Evolutionary conservation across 2,888 invertebrate genomes (phyloP).

Genomic region (Lottia gigantea): DNA sequence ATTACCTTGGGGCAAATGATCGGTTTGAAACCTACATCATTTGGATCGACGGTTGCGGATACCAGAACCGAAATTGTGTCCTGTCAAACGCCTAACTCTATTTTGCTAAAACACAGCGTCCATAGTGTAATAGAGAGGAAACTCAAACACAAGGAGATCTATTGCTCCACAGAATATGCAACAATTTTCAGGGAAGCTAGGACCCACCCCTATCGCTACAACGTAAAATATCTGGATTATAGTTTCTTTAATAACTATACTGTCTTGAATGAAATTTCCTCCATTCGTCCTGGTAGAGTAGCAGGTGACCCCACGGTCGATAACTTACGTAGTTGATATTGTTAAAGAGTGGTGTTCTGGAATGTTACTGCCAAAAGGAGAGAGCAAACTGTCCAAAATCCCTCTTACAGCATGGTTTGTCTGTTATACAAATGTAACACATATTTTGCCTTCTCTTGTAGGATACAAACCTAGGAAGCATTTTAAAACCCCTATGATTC

Average conservation of each 20-base stretch:
- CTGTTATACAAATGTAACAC: no score
- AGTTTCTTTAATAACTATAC: constrained; percentile 24
- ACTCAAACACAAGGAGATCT: constrained; percentile 21
- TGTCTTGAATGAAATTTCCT: constrained; percentile 15
- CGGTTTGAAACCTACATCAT: constrained; percentile 18
- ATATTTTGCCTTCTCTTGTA: no score
- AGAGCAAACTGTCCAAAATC: no score
- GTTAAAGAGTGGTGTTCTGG: no score
- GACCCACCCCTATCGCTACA: constrained; percentile 10
- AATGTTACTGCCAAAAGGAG: no score
- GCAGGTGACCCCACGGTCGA: constrained; percentile 25
- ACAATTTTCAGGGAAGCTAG: constrained; percentile 13
- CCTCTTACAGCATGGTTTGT: no score
- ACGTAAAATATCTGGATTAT: constrained; percentile 27
- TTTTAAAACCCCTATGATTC: no score
- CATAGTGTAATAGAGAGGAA: constrained; percentile 25
- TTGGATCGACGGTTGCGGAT: constrained; percentile 29
- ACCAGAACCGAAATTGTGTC: constrained; percentile 25
- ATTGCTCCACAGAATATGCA: constrained; percentile 8
- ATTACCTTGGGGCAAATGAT: neutral
- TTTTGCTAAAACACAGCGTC: constrained; percentile 24
- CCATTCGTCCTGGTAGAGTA: constrained; percentile 24
- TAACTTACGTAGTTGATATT: constrained; percentile 19
- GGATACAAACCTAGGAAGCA: no score
- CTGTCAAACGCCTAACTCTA: constrained; percentile 25